These are phyloP conservation scores for Lydus trimaculatus DNA, from an alignment of 2,888 invertebrate species.

Conservation along the genomic window DNA sequence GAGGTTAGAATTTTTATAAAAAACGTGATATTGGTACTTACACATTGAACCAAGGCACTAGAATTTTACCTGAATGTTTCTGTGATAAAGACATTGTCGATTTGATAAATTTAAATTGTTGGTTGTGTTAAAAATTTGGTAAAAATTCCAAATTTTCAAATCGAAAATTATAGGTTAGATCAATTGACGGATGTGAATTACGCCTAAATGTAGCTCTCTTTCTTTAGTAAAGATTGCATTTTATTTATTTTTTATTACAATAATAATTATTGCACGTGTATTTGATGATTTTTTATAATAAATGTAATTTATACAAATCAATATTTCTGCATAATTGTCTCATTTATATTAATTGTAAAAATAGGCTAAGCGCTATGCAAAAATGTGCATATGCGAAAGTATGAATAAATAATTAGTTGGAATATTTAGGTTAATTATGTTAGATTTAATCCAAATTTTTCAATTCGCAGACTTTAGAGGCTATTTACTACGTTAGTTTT, in stretches of 20 bases:
- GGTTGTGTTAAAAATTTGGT: not conserved
- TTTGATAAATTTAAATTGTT: not conserved
- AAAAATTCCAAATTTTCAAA: not conserved
- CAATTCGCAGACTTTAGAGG: no score
- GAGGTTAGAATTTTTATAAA: constrained; percentile 5
- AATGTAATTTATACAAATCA: not conserved
- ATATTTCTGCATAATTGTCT: not conserved
- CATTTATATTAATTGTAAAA: not conserved
- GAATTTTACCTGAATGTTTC: constrained; percentile 50
- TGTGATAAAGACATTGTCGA: constrained; percentile 53
- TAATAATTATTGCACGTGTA: not conserved
- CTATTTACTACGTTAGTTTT: no score
- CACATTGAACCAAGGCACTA: constrained; percentile 60
- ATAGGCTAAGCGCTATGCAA: no score
- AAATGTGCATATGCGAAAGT: no score
- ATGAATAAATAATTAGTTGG: no score
- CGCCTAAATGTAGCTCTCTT: not conserved
- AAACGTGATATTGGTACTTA: constrained; percentile 36
- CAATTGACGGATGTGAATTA: not conserved
- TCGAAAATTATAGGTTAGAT: not conserved
- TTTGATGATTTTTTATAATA: no score
- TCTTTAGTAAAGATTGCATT: no score
- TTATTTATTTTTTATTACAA: no score
- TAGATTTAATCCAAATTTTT: no score
- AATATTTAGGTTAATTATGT: no score